Percentiles rank a stretch among this genome's conserved stretches.
phyloP scores from a whole-genome alignment of 2,888 invertebrate genomes.

The Autographa pulchrina region DNA sequence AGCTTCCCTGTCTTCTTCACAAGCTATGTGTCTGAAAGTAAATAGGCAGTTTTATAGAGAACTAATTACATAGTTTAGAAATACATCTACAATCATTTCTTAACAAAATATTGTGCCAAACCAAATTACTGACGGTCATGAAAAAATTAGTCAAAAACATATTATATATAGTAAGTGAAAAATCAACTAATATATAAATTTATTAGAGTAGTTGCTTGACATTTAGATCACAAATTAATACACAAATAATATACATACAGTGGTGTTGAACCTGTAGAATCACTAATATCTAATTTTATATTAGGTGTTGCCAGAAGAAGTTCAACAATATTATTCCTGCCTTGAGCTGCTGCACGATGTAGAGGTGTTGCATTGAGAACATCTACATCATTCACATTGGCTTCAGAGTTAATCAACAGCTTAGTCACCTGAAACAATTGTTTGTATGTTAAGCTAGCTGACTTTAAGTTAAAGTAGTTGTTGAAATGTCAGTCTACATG shows the following conservation, averaged over 20 bases:
- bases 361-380: constrained; percentile 92
- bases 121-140: too few relatives aligned
- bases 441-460: neutral
- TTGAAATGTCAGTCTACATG: too few relatives aligned
- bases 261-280: constrained; percentile 93
- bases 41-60: neutral
- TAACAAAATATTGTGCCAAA: too few relatives aligned
- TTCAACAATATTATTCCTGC: constrained; percentile 89
- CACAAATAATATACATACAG: constrained; percentile 86
- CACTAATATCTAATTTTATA: constrained; percentile 89
- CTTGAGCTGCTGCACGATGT: constrained; percentile 93
- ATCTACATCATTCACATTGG: constrained; percentile 92
- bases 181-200: too few relatives aligned
- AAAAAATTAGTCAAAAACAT: neutral
- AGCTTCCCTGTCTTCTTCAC: constrained; percentile 93
- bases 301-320: constrained; percentile 90
- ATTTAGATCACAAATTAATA: neutral
- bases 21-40: constrained; percentile 92
- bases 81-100: too few relatives aligned
- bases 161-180: too few relatives aligned
- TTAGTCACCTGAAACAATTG: constrained; percentile 90
- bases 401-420: constrained; percentile 91
- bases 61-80: too few relatives aligned
- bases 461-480: too few relatives aligned
- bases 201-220: too few relatives aligned